phyloP scores from a whole-genome alignment of 2,888 invertebrate genomes.

The Esperia sulphurella region DNA sequence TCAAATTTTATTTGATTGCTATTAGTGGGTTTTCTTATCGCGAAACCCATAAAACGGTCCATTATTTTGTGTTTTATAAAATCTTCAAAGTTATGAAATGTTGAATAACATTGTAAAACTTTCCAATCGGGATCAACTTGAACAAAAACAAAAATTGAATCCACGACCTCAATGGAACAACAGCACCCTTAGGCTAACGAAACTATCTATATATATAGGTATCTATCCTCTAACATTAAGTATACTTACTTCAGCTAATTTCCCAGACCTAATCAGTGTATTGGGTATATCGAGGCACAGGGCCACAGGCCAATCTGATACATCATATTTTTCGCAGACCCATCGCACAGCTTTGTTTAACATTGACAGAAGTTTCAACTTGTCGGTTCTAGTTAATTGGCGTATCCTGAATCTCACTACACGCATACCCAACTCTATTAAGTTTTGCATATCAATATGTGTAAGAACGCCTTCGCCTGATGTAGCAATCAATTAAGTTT shows the following conservation, averaged over 20 bases:
- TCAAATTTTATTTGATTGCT: too few species aligned
- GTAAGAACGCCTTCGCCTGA: slow-evolving; percentile 27
- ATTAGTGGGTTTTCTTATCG: too few species aligned
- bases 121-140: too few species aligned
- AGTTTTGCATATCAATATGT: slow-evolving; percentile 31
- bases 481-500: background rate
- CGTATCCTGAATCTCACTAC: slow-evolving; percentile 32
- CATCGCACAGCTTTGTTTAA: slow-evolving; percentile 24
- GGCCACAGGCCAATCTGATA: slow-evolving; percentile 39
- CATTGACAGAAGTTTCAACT: slow-evolving; percentile 20
- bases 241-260: slow-evolving; percentile 20
- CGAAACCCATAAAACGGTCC: too few species aligned
- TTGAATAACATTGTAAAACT: too few species aligned
- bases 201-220: too few species aligned
- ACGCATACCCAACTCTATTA: slow-evolving; percentile 34
- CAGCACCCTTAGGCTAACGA: too few species aligned
- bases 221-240: too few species aligned
- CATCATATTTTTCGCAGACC: slow-evolving; percentile 37
- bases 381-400: slow-evolving; percentile 25
- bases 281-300: slow-evolving; percentile 43
- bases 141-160: too few species aligned
- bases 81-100: too few species aligned
- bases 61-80: too few species aligned
- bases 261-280: slow-evolving; percentile 40
- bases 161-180: too few species aligned